Evolutionary conservation across 2,888 invertebrate genomes (phyloP), one percentile per base, ranked within the genome.

Genomic region (Geophilus truncorum): DNA sequence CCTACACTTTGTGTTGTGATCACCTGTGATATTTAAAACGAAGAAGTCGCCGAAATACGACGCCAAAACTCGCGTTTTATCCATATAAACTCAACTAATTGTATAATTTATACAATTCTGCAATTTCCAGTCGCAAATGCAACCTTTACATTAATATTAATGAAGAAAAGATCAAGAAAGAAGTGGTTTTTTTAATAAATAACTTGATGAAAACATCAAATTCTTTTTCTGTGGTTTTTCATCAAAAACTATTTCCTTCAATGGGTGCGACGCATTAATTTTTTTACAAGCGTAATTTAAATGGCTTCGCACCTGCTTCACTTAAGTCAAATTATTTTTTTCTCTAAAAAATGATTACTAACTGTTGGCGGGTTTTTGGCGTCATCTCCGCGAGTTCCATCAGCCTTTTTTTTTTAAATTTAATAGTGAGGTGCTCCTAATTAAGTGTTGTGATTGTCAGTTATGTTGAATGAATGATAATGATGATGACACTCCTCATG

Each of bases 391-490:
- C 57, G 57, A 62, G 18, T 62, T 62, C 57, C 57, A 62, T 62
- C 57, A 62, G 57, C 21, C 23, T 62, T 62, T 62, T 62, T 57
- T 21, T 21, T 9, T 9, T 2, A 62, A 62, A 62, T 62, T 62
- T 62, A 62, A 62, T 62, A 62, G 57, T 62, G 57, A 62, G 57
- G 57, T 62, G 57, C 57, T 62, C 23, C 57, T 62, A 62, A 62
- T 62, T 62, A 62, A 62, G 57, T 62, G 57, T 62, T 62, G 57
- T 62, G 57, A 62, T 62, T 62, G 57, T 62, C 57, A 62, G 57
- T 62, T 62, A 62, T 62, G 57, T 62, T 62, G 57, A 62, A 62
- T 62, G 57, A 62, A 62, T 62, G 57, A 62, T 62, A 62, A 62
- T 62, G 57, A 62, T 62, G 57, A 62, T 62, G 57, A 62, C 57